Percentiles rank a stretch among this genome's conserved stretches.
Evolutionary conservation across 2,888 invertebrate genomes (phyloP).

Genomic region (Stenolophus ochropezus): DNA sequence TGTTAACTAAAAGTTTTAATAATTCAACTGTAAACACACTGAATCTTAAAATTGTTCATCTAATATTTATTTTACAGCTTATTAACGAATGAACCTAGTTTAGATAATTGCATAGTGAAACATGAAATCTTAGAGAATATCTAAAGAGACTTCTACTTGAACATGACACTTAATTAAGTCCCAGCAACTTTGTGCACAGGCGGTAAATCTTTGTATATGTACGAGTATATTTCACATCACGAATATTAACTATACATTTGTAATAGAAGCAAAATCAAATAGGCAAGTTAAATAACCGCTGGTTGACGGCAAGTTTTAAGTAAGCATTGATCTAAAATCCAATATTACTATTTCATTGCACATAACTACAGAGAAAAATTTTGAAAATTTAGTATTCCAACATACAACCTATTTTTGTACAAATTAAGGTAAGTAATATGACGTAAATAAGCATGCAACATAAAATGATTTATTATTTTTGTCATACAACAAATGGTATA

Average conservation of each 20-base stretch:
- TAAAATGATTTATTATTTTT: no score
- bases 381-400: not conserved
- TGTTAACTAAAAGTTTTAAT: no score
- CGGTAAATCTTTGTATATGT: not conserved
- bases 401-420: no score
- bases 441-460: no score
- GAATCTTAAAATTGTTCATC: no score
- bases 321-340: not conserved
- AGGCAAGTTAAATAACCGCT: not conserved
- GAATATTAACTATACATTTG: not conserved
- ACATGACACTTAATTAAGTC: constrained; percentile 4
- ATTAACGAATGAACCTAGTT: not conserved
- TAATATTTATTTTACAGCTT: constrained; percentile 1
- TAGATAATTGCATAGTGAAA: constrained; percentile 8
- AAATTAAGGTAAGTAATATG: no score
- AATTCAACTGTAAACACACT: no score
- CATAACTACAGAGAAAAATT: not conserved
- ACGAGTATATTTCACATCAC: no score
- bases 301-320: not conserved
- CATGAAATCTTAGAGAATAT: constrained; percentile 8
- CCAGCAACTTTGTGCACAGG: not conserved
- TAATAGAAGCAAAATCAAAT: not conserved
- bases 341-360: not conserved
- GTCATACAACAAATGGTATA: no score
- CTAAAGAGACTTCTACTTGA: not conserved